Conservation (phyloP, 2,113 vertebrate species). For the Phylloscopus whistleri region DNA sequence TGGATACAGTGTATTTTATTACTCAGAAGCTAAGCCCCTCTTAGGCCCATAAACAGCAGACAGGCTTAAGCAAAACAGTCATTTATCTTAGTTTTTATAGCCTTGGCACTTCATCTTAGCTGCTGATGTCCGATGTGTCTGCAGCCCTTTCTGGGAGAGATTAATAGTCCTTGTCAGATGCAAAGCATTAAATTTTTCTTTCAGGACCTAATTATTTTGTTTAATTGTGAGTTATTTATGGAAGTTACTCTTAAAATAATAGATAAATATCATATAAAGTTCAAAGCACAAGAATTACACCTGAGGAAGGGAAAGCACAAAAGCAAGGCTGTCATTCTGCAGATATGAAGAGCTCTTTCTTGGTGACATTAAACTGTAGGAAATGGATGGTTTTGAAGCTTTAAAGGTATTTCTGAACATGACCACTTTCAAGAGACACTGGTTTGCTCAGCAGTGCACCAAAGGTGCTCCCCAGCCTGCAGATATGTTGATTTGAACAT, state of each 20-base stretch:
- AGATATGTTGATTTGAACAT: background rate
- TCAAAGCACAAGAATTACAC: background rate
- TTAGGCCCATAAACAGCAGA: background rate
- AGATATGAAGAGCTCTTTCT: background rate
- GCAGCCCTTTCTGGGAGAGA: background rate
- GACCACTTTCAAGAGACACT: background rate
- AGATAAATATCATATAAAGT: background rate
- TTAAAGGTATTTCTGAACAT: background rate
- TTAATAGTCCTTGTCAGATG: background rate
- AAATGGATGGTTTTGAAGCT: background rate
- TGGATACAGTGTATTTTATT: background rate
- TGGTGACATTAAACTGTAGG: background rate
- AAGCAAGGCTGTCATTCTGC: background rate
- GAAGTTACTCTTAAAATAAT: background rate
- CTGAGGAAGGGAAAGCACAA: background rate
- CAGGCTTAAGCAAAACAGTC: background rate
- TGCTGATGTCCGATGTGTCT: background rate
- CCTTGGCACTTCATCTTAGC: background rate
- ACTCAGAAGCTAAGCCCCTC: background rate
- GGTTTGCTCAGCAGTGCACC: background rate
- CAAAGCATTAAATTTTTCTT: background rate
- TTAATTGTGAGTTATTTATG: background rate
- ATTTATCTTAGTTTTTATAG: constrained; percentile 1
- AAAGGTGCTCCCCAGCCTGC: background rate
- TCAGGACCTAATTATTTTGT: background rate